A percentile compares a stretch with the other conserved stretches of the same genome.
These are phyloP conservation scores for Ametastegia equiseti DNA, from an alignment of 2,888 invertebrate species.

Conservation along the genomic window DNA sequence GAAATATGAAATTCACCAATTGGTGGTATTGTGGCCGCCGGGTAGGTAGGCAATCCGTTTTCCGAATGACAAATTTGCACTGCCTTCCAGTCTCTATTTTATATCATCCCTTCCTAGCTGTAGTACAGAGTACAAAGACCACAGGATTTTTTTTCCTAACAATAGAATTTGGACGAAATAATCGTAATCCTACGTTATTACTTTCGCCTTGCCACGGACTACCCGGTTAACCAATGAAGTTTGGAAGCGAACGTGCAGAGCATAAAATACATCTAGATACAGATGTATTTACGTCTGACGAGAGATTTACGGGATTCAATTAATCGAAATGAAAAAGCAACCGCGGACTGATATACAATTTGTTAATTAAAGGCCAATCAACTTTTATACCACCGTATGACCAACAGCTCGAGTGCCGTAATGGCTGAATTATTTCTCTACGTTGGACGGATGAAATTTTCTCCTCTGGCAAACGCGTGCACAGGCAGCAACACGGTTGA, in stretches of 20 bases:
- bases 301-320: not conserved
- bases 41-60: not conserved
- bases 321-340: not conserved
- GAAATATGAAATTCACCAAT: conserved; percentile 28
- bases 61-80: conserved; percentile 20
- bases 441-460: not conserved
- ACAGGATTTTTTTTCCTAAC: conserved; percentile 24
- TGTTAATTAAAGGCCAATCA: conserved; percentile 5
- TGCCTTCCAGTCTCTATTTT: conserved; percentile 12
- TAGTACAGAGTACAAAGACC: not conserved
- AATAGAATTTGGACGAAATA: conserved; percentile 47
- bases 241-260: conserved; percentile 45
- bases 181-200: conserved; percentile 18
- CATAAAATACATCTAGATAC: conserved; percentile 12
- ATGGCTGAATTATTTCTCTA: not conserved
- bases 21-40: not conserved
- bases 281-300: not conserved
- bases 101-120: conserved; percentile 10
- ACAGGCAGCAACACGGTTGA: not conserved
- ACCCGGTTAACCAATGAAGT: conserved; percentile 51
- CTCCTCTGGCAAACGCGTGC: not conserved
- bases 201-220: conserved; percentile 36
- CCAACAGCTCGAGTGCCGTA: not conserved
- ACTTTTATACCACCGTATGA: not conserved
- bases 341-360: not conserved